A percentile compares a stretch with the other conserved stretches of the same genome.
Conservation (phyloP, 2,113 vertebrate genomes). For the Pelodiscus sinensis region DNA sequence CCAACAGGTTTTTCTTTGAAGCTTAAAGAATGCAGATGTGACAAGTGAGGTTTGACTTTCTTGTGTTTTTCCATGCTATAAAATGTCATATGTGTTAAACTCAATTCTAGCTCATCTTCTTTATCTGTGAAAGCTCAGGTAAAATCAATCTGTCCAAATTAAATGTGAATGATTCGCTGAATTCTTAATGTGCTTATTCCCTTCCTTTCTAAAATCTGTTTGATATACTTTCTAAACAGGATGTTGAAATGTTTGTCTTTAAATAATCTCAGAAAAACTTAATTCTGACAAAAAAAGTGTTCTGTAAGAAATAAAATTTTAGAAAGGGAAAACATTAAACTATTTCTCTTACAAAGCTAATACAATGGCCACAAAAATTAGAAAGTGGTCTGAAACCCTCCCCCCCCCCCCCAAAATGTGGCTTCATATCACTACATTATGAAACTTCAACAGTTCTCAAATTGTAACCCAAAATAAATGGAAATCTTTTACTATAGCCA, state of each 20-base stretch:
- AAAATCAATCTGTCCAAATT: constrained; percentile 49
- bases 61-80: neutral
- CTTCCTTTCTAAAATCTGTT: constrained; percentile 7
- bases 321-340: neutral
- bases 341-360: neutral
- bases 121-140: constrained; percentile 27
- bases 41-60: neutral
- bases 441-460: neutral
- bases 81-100: neutral
- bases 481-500: neutral
- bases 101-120: neutral
- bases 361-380: neutral
- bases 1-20: constrained; percentile 63
- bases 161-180: constrained; percentile 49
- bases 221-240: constrained; percentile 1
- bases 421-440: neutral
- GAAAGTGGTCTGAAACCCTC: neutral
- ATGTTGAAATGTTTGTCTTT: constrained; percentile 6
- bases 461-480: neutral
- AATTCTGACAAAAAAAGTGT: constrained; percentile 5
- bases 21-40: constrained; percentile 30
- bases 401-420: too few relatives aligned
- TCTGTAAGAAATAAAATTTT: neutral
- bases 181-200: constrained; percentile 43
- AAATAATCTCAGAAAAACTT: constrained; percentile 12